These are phyloP conservation scores for Proterorhinus semilunaris DNA, from an alignment of 2,113 vertebrate genomes.

Conservation along the genomic window DNA sequence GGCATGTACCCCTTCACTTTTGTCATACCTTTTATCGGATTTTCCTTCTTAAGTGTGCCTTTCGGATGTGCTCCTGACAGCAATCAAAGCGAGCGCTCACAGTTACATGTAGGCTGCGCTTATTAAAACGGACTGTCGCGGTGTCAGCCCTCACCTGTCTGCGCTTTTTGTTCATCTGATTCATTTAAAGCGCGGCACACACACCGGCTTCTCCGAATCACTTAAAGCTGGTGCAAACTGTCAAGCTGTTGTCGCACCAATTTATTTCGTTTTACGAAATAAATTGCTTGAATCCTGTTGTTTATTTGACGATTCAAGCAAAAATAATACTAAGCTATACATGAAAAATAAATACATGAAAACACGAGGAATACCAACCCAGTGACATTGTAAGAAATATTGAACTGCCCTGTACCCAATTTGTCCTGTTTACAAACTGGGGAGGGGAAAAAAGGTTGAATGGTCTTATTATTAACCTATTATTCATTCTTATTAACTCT, in stretches of 20 bases:
- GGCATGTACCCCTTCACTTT: not conserved
- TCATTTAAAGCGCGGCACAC: slow-evolving; percentile 22
- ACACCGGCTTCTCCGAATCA: slow-evolving; percentile 8
- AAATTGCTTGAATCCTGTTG: too few species aligned
- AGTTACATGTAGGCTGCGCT: slow-evolving; percentile 2
- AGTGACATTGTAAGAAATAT: too few species aligned
- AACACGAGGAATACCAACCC: too few species aligned
- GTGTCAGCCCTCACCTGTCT: slow-evolving; percentile 22
- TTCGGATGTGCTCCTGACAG: slow-evolving; percentile 17
- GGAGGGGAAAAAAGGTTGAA: too few species aligned
- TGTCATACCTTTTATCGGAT: slow-evolving; percentile 12
- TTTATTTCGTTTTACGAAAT: not conserved
- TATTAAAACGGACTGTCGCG: slow-evolving; percentile 32
- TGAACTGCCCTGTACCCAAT: too few species aligned
- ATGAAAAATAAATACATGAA: too few species aligned
- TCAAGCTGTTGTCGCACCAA: slow-evolving; percentile 6
- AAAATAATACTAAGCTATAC: too few species aligned
- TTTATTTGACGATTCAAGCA: too few species aligned
- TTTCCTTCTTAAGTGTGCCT: slow-evolving; percentile 20
- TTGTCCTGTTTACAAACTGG: too few species aligned
- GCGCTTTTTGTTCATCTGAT: slow-evolving; percentile 9
- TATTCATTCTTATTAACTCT: too few species aligned
- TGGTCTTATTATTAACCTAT: too few species aligned
- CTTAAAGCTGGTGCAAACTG: not conserved
- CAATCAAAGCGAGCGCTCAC: slow-evolving; percentile 16